phyloP scores from a whole-genome alignment of 2,797 vertebrate species.

The Malacoctenus gilli region DNA sequence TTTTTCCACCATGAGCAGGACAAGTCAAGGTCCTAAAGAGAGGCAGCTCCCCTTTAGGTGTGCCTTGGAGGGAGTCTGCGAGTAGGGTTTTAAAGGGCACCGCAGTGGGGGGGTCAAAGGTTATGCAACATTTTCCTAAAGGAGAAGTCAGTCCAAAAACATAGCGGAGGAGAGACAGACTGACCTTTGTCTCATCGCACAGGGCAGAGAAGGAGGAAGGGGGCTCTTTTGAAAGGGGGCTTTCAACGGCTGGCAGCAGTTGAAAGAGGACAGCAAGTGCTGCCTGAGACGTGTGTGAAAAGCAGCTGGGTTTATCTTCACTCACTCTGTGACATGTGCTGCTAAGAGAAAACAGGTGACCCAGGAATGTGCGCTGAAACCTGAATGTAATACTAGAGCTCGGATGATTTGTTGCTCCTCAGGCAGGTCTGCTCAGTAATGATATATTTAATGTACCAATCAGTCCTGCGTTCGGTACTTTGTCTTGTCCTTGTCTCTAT shows the following conservation, averaged over 20 bases:
- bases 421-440: conserved; percentile 31
- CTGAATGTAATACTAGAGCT: conserved; percentile 53
- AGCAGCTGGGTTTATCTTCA: conserved; percentile 81
- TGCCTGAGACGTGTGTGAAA: conserved; percentile 73
- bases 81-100: conserved; percentile 61
- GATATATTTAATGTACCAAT: conserved; percentile 4
- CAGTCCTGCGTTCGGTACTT: not conserved
- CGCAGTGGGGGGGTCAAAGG: conserved; percentile 68
- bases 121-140: conserved; percentile 75
- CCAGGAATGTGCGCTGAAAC: conserved; percentile 65
- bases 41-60: conserved; percentile 29
- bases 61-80: conserved; percentile 23
- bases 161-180: conserved; percentile 68
- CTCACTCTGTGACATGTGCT: conserved; percentile 72
- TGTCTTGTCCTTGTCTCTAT: not conserved
- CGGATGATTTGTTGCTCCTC: conserved; percentile 62
- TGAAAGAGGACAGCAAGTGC: conserved; percentile 71
- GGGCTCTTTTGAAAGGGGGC: conserved; percentile 65
- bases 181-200: conserved; percentile 72
- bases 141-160: conserved; percentile 71
- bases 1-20: too few species aligned
- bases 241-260: conserved; percentile 60
- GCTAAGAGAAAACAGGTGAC: conserved; percentile 81
- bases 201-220: conserved; percentile 53
- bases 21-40: too few species aligned